Evolutionary conservation across 23 tunicate genomes (phyloP).

Genomic region (Trididemnum nubilum): DNA sequence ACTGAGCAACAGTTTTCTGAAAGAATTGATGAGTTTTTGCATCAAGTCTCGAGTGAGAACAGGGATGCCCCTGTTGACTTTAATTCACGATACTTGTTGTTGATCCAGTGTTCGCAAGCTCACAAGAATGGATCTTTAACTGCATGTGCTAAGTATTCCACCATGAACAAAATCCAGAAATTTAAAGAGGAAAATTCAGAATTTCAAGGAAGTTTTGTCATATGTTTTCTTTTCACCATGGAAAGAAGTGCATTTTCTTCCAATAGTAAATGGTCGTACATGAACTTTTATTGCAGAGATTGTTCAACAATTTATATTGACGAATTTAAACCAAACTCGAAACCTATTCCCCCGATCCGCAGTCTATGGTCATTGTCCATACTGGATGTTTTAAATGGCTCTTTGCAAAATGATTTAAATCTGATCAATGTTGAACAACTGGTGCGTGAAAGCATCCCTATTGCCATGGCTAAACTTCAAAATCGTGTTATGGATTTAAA

Average conservation of each 20-base stretch:
- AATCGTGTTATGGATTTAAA: conserved; percentile 21
- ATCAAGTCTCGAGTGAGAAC: neutral
- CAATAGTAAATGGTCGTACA: neutral
- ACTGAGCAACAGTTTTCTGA: conserved; percentile 53
- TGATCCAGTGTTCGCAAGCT: conserved; percentile 70
- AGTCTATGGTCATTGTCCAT: conserved; percentile 31
- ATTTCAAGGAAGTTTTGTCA: conserved; percentile 22
- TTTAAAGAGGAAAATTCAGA: neutral
- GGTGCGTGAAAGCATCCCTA: conserved; percentile 45
- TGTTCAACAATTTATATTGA: conserved; percentile 59
- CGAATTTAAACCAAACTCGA: conserved; percentile 46
- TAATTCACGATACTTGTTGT: conserved; percentile 43
- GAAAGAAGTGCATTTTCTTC: conserved; percentile 40
- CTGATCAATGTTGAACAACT: conserved; percentile 16
- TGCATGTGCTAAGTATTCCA: conserved; percentile 68
- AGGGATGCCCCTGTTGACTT: no score
- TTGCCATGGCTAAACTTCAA: conserved; percentile 48
- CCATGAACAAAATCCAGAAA: conserved; percentile 46
- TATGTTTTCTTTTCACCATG: conserved; percentile 50
- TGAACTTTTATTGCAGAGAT: conserved; percentile 44
- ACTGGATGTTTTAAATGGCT: conserved; percentile 25
- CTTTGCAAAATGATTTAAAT: no score
- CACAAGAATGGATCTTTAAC: conserved; percentile 37
- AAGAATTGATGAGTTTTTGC: conserved; percentile 51
- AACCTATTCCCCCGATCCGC: conserved; percentile 36